Evolutionary conservation across 2,113 vertebrate genomes (phyloP).

Genomic region (Osmerus eperlanus): DNA sequence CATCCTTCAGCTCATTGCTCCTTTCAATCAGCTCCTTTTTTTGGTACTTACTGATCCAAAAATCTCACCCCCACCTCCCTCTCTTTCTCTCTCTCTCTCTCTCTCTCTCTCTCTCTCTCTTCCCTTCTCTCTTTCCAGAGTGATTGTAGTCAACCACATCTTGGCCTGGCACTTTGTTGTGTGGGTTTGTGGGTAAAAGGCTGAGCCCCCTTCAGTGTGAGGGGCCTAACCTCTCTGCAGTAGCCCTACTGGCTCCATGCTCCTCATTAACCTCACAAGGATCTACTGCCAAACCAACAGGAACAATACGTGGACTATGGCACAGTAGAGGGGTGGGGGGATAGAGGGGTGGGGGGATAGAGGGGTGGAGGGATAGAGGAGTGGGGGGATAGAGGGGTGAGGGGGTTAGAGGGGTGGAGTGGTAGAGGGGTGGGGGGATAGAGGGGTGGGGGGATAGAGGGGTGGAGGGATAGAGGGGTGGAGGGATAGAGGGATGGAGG

Average conservation of each 20-base stretch:
- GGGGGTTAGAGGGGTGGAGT: too few species aligned
- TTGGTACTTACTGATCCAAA: conserved; percentile 47
- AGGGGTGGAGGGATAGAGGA: too few species aligned
- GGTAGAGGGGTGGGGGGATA: too few species aligned
- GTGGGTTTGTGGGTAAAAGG: conserved; percentile 14
- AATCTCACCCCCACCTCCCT: not conserved
- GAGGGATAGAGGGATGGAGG: too few species aligned
- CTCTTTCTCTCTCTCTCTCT: too few species aligned
- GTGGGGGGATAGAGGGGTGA: too few species aligned
- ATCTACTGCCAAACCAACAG: not conserved
- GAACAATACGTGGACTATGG: not conserved
- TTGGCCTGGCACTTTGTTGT: conserved; percentile 22
- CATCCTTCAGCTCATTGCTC: conserved; percentile 36
- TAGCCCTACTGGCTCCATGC: not conserved
- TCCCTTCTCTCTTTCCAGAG: conserved; percentile 25
- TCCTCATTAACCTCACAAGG: conserved; percentile 9
- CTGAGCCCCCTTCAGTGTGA: conserved; percentile 10
- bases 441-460: too few species aligned
- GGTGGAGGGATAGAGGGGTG: too few species aligned
- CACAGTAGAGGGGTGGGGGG: not conserved
- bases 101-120: too few species aligned
- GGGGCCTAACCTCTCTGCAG: not conserved
- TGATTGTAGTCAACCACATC: conserved; percentile 22
- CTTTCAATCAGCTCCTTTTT: conserved; percentile 34
- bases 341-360: too few species aligned